Evolutionary conservation across 1,140 invertebrate species (phyloP).

Genomic region (Micrasema minimum): DNA sequence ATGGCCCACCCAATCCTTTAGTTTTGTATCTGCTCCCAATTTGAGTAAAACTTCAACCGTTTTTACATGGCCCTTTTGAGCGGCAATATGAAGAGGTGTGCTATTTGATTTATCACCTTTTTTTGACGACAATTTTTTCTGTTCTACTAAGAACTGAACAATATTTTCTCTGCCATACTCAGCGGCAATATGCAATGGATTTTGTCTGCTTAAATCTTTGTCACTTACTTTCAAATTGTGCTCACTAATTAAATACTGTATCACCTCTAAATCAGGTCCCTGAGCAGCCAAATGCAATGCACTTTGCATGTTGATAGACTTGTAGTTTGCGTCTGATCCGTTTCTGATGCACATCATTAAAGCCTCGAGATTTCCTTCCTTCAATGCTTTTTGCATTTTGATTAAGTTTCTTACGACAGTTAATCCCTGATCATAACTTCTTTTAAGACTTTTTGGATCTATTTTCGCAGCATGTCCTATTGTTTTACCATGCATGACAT

Average conservation of each 20-base stretch:
- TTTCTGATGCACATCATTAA: not conserved
- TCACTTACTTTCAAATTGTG: not conserved
- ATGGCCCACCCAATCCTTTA: slow-evolving; percentile 71
- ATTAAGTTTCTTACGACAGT: not conserved
- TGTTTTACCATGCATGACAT: not conserved
- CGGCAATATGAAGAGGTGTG: slow-evolving; percentile 1
- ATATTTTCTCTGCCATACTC: not conserved
- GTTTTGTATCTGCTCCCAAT: not conserved
- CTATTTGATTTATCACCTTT: not conserved
- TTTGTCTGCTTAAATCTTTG: not conserved
- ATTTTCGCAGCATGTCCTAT: not conserved
- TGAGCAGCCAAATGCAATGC: slow-evolving; percentile 5
- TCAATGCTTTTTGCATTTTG: not conserved
- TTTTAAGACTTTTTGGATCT: not conserved
- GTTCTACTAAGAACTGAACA: not conserved
- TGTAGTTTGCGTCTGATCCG: not conserved
- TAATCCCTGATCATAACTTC: not conserved
- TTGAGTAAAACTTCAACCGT: not conserved
- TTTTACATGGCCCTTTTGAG: not conserved
- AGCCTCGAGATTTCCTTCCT: not conserved
- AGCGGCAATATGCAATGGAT: not conserved
- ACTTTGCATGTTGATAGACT: not conserved
- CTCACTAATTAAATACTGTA: not conserved
- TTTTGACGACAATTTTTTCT: not conserved
- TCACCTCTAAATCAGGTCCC: not conserved